phyloP scores from a whole-genome alignment of 2,113 vertebrate species.

The Salminus brasiliensis region DNA sequence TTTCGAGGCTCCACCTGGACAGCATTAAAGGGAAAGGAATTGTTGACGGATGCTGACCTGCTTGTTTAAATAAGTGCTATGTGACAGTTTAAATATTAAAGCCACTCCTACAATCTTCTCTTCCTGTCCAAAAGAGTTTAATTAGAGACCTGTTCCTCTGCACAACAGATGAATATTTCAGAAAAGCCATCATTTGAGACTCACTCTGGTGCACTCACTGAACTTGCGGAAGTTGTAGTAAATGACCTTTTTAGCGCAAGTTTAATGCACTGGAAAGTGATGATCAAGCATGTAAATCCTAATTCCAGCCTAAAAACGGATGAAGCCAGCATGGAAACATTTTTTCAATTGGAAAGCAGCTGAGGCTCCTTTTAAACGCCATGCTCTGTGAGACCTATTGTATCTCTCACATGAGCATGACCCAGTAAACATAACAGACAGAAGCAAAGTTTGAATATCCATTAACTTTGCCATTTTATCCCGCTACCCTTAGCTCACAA shows the following conservation, averaged over 20 bases:
- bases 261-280: not conserved
- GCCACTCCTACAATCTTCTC: constrained; percentile 56
- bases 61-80: constrained; percentile 73
- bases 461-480: not conserved
- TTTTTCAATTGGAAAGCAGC: not conserved
- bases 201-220: not conserved
- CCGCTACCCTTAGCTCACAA: not conserved
- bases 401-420: constrained; percentile 6
- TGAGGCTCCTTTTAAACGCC: not conserved
- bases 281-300: not conserved
- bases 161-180: constrained; percentile 57
- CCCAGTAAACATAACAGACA: constrained; percentile 5
- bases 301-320: not conserved
- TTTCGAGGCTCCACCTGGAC: constrained; percentile 68
- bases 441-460: not conserved
- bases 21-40: constrained; percentile 67
- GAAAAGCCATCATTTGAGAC: constrained; percentile 28
- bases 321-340: not conserved
- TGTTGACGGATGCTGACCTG: constrained; percentile 70
- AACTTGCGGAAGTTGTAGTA: not conserved
- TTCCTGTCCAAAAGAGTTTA: constrained; percentile 60
- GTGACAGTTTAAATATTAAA: constrained; percentile 66
- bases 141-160: constrained; percentile 52
- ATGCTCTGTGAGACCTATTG: not conserved
- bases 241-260: not conserved